Conservation (phyloP, 2,888 invertebrate genomes). For the Drosophila koepferae region DNA sequence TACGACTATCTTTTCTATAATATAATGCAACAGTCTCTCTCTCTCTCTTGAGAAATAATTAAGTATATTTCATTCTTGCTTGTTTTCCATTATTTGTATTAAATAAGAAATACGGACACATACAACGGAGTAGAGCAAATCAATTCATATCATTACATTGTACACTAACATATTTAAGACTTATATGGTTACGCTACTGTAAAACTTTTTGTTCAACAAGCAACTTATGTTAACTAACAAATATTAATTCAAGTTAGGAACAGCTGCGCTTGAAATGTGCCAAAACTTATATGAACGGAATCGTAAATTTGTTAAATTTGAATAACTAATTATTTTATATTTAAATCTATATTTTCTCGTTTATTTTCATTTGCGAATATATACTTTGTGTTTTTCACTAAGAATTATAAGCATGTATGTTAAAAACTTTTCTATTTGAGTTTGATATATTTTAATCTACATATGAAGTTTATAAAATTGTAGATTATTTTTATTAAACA, state of each 20-base stretch:
- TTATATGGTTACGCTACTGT: background rate
- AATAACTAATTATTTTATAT: background rate
- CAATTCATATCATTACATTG: background rate
- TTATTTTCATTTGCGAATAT: background rate
- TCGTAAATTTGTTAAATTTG: background rate
- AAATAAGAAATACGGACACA: too few relatives aligned
- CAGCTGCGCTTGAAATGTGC: too few relatives aligned
- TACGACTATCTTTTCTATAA: background rate
- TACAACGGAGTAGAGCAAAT: background rate
- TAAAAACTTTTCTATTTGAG: background rate
- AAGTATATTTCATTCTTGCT: too few relatives aligned
- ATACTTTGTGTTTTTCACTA: background rate
- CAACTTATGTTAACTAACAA: background rate
- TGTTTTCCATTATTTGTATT: too few relatives aligned
- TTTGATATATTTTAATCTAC: background rate
- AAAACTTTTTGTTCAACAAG: background rate
- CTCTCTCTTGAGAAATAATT: too few relatives aligned
- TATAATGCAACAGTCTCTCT: too few relatives aligned
- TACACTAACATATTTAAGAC: background rate
- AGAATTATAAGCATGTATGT: background rate
- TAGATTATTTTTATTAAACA: background rate
- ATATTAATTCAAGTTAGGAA: background rate
- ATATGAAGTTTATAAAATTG: background rate
- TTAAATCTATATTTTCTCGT: background rate
- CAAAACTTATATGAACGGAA: background rate